Conservation (phyloP, 2,113 vertebrate genomes). For the Peromyscus polionotus region DNA sequence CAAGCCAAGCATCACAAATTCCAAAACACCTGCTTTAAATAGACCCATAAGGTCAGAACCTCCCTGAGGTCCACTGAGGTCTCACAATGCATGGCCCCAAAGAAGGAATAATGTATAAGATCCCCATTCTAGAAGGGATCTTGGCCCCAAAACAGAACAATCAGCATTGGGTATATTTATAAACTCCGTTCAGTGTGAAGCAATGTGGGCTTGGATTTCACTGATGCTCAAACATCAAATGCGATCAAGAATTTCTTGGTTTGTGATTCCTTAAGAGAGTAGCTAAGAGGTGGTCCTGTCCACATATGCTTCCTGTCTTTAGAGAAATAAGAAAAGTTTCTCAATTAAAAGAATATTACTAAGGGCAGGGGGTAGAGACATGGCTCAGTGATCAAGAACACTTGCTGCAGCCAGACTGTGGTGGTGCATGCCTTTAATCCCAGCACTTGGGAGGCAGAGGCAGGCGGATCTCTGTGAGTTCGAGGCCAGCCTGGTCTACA, state of each 20-base stretch:
- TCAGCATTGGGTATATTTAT: constrained; percentile 76
- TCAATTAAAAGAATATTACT: constrained; percentile 50
- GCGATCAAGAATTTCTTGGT: constrained; percentile 57
- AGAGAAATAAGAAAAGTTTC: constrained; percentile 26
- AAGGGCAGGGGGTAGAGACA: not conserved
- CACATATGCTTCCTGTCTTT: not conserved
- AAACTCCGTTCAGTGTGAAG: constrained; percentile 68
- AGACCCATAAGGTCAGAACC: constrained; percentile 63
- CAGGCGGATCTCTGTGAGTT: no score
- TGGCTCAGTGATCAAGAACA: no score
- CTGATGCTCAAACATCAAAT: constrained; percentile 69
- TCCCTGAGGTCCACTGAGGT: constrained; percentile 59
- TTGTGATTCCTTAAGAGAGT: constrained; percentile 35
- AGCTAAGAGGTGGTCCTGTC: constrained; percentile 9
- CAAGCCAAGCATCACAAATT: constrained; percentile 42
- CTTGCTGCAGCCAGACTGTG: not conserved
- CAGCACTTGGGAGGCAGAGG: no score
- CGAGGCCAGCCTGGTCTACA: no score
- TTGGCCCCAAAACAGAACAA: constrained; percentile 70
- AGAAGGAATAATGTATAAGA: constrained; percentile 51
- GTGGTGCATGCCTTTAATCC: no score
- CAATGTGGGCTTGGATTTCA: constrained; percentile 73
- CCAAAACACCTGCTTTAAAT: constrained; percentile 70
- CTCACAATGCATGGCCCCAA: constrained; percentile 58
- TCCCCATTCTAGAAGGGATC: constrained; percentile 62